Conservation (phyloP, 2,797 vertebrate genomes). For the Trematocara caparti region DNA sequence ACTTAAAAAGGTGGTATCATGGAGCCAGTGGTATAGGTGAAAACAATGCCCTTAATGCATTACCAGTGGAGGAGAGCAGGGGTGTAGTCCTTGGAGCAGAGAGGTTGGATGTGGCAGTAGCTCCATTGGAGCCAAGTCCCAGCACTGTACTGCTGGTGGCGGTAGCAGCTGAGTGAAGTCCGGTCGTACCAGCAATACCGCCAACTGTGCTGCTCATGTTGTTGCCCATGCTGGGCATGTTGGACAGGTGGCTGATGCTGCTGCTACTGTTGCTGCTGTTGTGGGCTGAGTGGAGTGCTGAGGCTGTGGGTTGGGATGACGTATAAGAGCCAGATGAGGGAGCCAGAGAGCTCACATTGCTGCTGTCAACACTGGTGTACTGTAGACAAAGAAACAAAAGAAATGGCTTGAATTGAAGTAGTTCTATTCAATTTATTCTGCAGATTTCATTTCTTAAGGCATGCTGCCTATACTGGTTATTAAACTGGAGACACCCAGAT, state of each 20-base stretch:
- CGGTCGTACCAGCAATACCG: constrained; percentile 53
- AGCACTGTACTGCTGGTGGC: constrained; percentile 69
- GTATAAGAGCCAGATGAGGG: constrained; percentile 76
- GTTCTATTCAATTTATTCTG: neutral
- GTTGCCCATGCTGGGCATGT: constrained; percentile 55
- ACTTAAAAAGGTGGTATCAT: neutral
- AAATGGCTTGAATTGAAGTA: neutral
- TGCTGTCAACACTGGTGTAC: constrained; percentile 84
- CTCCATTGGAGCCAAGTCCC: constrained; percentile 83
- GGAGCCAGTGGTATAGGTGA: neutral
- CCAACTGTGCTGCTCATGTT: constrained; percentile 61
- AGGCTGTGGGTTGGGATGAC: constrained; percentile 49
- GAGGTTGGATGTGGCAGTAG: constrained; percentile 74
- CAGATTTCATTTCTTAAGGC: neutral
- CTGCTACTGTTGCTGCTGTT: constrained; percentile 69
- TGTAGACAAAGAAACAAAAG: constrained; percentile 43
- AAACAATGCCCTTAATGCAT: neutral
- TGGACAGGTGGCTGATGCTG: constrained; percentile 64
- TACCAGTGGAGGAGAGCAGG: constrained; percentile 82
- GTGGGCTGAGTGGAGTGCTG: constrained; percentile 59
- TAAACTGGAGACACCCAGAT: neutral
- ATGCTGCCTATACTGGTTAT: neutral
- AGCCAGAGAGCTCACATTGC: constrained; percentile 73
- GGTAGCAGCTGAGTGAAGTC: constrained; percentile 68
- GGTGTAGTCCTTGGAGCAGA: constrained; percentile 79